Evolutionary conservation across 2,888 invertebrate genomes (phyloP).

Genomic region (Callinectes sapidus): DNA sequence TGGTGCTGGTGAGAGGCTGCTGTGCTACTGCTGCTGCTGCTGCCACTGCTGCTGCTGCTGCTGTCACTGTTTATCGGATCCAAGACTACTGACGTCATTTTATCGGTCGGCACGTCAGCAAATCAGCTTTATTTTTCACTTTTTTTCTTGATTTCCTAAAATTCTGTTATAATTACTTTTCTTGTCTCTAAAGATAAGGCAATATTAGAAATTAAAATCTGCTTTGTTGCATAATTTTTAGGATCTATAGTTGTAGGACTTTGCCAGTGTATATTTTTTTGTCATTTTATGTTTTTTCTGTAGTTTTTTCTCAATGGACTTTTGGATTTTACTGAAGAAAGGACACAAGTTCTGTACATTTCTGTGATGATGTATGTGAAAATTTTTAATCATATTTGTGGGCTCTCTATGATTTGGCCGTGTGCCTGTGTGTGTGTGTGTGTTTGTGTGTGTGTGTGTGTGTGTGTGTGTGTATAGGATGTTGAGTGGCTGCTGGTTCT

Average conservation of each 20-base stretch:
- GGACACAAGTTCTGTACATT: conserved; percentile 10
- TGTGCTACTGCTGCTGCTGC: conserved; percentile 26
- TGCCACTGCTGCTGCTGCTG: conserved; percentile 48
- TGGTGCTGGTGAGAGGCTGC: conserved; percentile 66
- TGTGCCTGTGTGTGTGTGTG: conserved; percentile 23
- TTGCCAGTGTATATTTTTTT: conserved; percentile 26
- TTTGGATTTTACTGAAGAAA: background rate
- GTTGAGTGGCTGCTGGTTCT: conserved; percentile 51
- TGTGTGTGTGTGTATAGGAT: conserved; percentile 4
- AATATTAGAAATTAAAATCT: conserved; percentile 56
- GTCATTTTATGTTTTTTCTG: conserved; percentile 7
- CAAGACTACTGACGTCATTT: conserved; percentile 55
- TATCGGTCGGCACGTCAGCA: conserved; percentile 13
- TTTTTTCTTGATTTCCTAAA: background rate
- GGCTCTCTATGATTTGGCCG: conserved; percentile 55
- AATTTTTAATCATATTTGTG: conserved; percentile 15
- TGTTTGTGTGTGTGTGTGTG: background rate
- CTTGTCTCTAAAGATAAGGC: conserved; percentile 41
- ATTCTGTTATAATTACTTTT: background rate
- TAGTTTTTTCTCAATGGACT: conserved; percentile 20
- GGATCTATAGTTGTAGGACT: conserved; percentile 44
- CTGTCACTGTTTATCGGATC: conserved; percentile 68
- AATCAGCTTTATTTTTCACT: conserved; percentile 31
- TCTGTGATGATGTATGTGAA: conserved; percentile 18
- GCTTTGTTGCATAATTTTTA: conserved; percentile 55